Evolutionary conservation across 2,888 invertebrate species (phyloP), one percentile per base, ranked within the genome.

Genomic region (Hydraecia micacea): DNA sequence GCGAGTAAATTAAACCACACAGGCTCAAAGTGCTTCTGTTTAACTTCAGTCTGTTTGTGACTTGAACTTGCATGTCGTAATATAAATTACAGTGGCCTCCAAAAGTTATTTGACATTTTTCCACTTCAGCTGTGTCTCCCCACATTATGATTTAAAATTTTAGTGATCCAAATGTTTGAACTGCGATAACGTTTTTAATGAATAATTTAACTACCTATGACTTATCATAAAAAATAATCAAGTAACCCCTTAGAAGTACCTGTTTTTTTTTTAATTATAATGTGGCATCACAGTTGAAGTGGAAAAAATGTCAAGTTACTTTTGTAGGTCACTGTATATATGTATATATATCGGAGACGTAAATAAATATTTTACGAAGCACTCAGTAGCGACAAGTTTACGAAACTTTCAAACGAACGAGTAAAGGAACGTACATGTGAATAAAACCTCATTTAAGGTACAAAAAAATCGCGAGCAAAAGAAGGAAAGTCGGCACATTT

Each of bases 371-470:
- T 62, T 80, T 52, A 46, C 42, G 32, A 73, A 80, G 72, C 71
- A 49, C 75, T 73, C 62, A 66, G 68, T 62, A 73, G 66, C 75
- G 77, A 75, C 65, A 84, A 83, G 75, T 81, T 80, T 25, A 69
- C 58, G 39, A 71, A 88, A 85, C 80, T 88, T 86, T 85, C 67
- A 81, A 78, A 81, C 63, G 75, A 78, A 80, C 55, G 62, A 69
- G 75, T 73, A 83, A 80, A 83, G 75, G 70, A 84, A 71, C 71
- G 67, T 77, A 69, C 74, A 82, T 68, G 79, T 82, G 73, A 84
- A 83, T 86, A 77, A 84, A 88, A 84, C 79, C 80, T 82, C 77
- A 87, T 87, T 87, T 85, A 87, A 88, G 79, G 87, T 87, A 72
- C 68, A 80, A 86, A 88, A 87, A 87, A 80, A 65, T 76, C 25